Conservation (phyloP, 2,113 vertebrate genomes). For the Pheucticus melanocephalus region DNA sequence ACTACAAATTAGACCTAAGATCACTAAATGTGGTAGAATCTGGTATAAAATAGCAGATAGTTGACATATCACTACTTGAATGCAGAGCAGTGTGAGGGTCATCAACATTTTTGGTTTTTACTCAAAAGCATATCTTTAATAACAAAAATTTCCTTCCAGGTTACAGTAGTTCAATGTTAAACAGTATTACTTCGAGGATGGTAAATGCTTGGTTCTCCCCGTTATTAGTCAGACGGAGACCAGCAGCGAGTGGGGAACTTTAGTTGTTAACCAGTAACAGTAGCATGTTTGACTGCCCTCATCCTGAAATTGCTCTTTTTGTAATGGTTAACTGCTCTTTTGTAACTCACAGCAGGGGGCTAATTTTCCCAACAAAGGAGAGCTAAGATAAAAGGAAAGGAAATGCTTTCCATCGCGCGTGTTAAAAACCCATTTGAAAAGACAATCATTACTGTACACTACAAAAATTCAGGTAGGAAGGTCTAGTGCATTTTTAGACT, state of each 20-base stretch:
- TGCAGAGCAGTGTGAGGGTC: not conserved
- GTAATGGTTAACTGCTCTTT: conserved; percentile 70
- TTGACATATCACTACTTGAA: not conserved
- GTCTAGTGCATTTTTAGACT: not conserved
- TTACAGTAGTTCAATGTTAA: not conserved
- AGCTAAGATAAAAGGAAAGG: conserved; percentile 48
- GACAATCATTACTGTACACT: not conserved
- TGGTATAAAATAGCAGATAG: not conserved
- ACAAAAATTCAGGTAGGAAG: not conserved
- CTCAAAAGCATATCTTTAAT: not conserved
- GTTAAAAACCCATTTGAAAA: conserved; percentile 22
- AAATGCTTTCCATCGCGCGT: conserved; percentile 27
- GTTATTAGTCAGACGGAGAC: not conserved
- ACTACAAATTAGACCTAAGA: not conserved
- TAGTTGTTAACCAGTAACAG: conserved; percentile 60
- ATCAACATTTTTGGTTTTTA: not conserved
- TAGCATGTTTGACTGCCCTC: conserved; percentile 35
- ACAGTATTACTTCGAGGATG: not conserved
- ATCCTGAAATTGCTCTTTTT: conserved; percentile 35
- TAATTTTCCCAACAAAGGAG: conserved; percentile 2
- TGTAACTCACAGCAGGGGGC: conserved; percentile 56
- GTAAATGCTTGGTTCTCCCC: not conserved
- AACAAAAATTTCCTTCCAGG: not conserved
- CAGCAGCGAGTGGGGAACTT: not conserved
- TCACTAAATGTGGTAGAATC: not conserved